Conservation (phyloP, 2,113 vertebrate species). For the Bufo bufo region DNA sequence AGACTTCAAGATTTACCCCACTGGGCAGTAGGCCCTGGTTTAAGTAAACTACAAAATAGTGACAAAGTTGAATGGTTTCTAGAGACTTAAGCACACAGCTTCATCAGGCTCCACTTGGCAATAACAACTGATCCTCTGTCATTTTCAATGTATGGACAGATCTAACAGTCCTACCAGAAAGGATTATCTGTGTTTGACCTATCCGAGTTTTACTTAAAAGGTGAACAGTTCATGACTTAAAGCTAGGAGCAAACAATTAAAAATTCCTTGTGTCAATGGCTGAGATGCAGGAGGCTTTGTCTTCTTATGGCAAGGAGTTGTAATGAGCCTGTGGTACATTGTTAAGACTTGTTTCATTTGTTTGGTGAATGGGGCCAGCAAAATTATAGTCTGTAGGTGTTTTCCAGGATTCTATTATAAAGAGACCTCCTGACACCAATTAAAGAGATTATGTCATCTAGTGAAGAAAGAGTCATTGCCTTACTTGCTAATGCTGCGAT, state of each 20-base stretch:
- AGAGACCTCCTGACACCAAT: conserved; percentile 91
- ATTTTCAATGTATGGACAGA: conserved; percentile 72
- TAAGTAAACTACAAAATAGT: conserved; percentile 27
- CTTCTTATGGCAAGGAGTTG: conserved; percentile 74
- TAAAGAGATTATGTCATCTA: conserved; percentile 97
- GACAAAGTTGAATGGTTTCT: conserved; percentile 36
- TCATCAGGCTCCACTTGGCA: conserved; percentile 34
- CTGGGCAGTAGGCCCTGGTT: background rate
- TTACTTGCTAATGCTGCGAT: conserved; percentile 81
- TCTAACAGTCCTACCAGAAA: conserved; percentile 70
- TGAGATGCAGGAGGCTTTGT: conserved; percentile 77
- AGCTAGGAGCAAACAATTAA: conserved; percentile 73
- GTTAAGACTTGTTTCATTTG: conserved; percentile 80
- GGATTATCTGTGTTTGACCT: conserved; percentile 78
- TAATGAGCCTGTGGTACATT: conserved; percentile 85
- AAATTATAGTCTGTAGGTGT: conserved; percentile 86
- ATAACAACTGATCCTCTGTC: conserved; percentile 60
- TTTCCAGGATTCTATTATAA: conserved; percentile 83
- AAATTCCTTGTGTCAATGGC: conserved; percentile 74
- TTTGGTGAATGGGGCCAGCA: conserved; percentile 80
- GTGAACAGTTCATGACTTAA: conserved; percentile 80
- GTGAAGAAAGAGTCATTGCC: conserved; percentile 83
- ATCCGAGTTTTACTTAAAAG: conserved; percentile 75
- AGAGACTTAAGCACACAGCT: conserved; percentile 35
- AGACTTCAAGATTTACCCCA: background rate